Base-by-base conservation (phyloP, 2,797 vertebrate species). In the Alosa sapidissima region DNA sequence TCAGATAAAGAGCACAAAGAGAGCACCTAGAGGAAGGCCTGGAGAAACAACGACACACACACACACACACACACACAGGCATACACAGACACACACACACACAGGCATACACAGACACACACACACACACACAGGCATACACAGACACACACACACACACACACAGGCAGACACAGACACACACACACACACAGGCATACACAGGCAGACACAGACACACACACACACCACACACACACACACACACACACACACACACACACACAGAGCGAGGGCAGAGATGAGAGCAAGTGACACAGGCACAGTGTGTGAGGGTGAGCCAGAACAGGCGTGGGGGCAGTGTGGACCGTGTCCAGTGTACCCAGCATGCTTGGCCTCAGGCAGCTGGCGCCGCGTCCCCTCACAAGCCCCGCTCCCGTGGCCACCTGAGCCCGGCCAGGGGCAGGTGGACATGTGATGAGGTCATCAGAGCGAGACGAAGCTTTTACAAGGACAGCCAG, bases 391-490 rank as follows among this genome's bases (percentile, higher is more conserved):
- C 82, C 45, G 49, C 81, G 87, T 86, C 83, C 85, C 82, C 86
- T 60, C 19, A 75, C 68, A 14, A 3, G 72, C 85, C 60, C 88
- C 7, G 28, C 84, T 81, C 41, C 41, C 41, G 41, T 65, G 84
- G 81, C 87, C 90, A 91, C 88, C 92, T 88, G 90, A 89, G 86
- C 89, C 91, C 65, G 78, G 89, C 89, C 82, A 11, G 33, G 58
- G 85, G 87, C 87, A 88, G 83, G 83, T 90, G 88, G 88, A 86
- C 55, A 5, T n/a, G 41, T 82, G 86, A 87, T 81, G 65, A 89
- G 89, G 88, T 90, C 88, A 87, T 86, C 83, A 82, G 87, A 87
- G 85, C 47, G 83, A 88, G 86, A 85, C 8, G 9, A 82, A 33
- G 36, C 68, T 33, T 16, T 72, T 41, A 16, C 33, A 72, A 72